Evolutionary conservation across 2,797 vertebrate genomes (phyloP).

Genomic region (Nannoperca australis): DNA sequence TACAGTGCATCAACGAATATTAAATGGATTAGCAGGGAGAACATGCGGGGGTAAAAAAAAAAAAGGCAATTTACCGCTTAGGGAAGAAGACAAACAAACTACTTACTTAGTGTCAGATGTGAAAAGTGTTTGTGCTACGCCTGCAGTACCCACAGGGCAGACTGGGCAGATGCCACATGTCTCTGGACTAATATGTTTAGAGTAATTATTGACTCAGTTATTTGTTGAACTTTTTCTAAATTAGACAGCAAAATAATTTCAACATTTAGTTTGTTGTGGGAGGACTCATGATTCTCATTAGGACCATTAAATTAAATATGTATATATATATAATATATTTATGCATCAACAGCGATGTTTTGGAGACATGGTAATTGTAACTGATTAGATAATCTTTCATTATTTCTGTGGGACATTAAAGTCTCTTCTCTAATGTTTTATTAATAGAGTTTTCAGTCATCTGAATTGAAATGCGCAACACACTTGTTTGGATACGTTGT

Average conservation of each 20-base stretch:
- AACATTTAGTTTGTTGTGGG: slow-evolving; percentile 22
- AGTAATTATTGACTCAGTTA: slow-evolving; percentile 37
- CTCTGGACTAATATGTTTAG: slow-evolving; percentile 8
- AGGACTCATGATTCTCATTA: slow-evolving; percentile 10
- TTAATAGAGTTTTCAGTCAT: slow-evolving; percentile 27
- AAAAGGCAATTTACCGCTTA: slow-evolving; percentile 19
- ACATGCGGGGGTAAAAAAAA: neutral
- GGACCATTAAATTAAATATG: slow-evolving; percentile 8
- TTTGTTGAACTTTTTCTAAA: slow-evolving; percentile 43
- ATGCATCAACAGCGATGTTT: slow-evolving; percentile 6
- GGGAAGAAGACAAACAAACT: slow-evolving; percentile 48
- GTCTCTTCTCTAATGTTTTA: slow-evolving; percentile 29
- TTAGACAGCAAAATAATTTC: slow-evolving; percentile 10
- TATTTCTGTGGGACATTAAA: slow-evolving; percentile 18
- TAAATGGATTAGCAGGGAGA: slow-evolving; percentile 37
- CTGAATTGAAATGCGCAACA: neutral
- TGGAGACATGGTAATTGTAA: slow-evolving; percentile 25
- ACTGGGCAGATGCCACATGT: slow-evolving; percentile 27
- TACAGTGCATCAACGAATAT: slow-evolving; percentile 19
- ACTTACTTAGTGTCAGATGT: slow-evolving; percentile 51
- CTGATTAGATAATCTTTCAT: slow-evolving; percentile 33
- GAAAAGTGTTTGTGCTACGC: slow-evolving; percentile 36
- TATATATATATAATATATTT: neutral
- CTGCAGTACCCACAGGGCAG: slow-evolving; percentile 22
- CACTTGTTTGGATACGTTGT: neutral